Evolutionary conservation across 2,113 vertebrate species (phyloP).

Genomic region (Spea bombifrons): DNA sequence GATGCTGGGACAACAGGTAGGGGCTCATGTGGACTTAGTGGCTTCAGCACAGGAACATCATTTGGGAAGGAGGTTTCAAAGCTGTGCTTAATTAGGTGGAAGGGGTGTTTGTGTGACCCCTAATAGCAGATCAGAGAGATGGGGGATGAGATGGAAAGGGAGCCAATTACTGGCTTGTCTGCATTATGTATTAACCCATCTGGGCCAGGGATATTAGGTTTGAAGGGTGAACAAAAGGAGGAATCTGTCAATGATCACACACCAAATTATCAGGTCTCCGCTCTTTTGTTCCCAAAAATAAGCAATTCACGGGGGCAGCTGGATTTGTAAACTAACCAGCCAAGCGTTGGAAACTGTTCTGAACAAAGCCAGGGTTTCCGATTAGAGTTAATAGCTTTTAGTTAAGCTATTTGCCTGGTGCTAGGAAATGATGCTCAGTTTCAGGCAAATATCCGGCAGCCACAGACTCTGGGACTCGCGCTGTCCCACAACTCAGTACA

Average conservation of each 20-base stretch:
- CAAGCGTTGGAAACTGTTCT: slow-evolving; percentile 30
- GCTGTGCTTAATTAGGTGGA: slow-evolving; percentile 91
- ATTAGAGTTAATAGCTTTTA: slow-evolving; percentile 27
- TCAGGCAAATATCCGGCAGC: too few species aligned
- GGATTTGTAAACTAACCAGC: slow-evolving; percentile 42
- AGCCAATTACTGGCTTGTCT: slow-evolving; percentile 77
- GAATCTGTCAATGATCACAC: slow-evolving; percentile 84
- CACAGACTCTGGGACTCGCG: too few species aligned
- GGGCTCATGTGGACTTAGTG: slow-evolving; percentile 82
- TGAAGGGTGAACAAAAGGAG: slow-evolving; percentile 81
- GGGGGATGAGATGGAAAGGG: slow-evolving; percentile 65
- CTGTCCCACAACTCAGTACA: too few species aligned
- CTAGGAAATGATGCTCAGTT: slow-evolving; percentile 9
- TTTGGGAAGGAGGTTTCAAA: slow-evolving; percentile 77
- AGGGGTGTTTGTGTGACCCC: slow-evolving; percentile 70
- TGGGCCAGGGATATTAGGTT: slow-evolving; percentile 79
- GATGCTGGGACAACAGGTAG: slow-evolving; percentile 48
- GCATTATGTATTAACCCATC: slow-evolving; percentile 99
- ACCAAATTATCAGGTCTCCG: slow-evolving; percentile 77
- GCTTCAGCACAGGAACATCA: slow-evolving; percentile 73
- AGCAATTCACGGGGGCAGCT: slow-evolving; percentile 50
- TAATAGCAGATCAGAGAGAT: slow-evolving; percentile 80
- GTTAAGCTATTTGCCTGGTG: slow-evolving; percentile 23
- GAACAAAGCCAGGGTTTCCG: slow-evolving; percentile 35
- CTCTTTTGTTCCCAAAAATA: slow-evolving; percentile 71